Evolutionary conservation across 2,888 invertebrate species (phyloP), one percentile per base, ranked within the genome.

Genomic region (Lasioglossum figueresi): DNA sequence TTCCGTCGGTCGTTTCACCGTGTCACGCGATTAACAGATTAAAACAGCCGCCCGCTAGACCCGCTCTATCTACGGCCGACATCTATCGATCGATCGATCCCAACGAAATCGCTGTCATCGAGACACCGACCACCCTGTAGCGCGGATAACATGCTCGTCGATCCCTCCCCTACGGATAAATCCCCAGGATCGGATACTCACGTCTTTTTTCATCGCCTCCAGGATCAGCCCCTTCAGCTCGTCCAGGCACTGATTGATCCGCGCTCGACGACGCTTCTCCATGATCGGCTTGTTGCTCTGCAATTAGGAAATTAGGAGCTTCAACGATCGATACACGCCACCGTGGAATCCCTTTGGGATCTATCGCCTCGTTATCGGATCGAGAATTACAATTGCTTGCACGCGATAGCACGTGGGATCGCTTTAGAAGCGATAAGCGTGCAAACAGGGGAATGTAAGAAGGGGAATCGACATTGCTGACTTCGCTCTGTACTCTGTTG

Each of bases 251-350:
- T 98, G 97, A 95, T 98, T 98, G 94, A 98, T 98, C 93, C 98
- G 96, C 79, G 98, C 98, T 90, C 98, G 96, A 90, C 98, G 96
- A 91, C 98, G 96, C 95, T 98, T 98, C 95, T 98, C 98, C 98
- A 98, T 98, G 91, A 98, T 98, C 48, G 98, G 98, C 95, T 98
- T 98, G 93, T 98, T 98, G 80, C 97, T 98, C 98, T 98, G 96
- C 89, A 97, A 96, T 92, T 90, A 91, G 84, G 87, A 43, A 83
- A 89, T 76, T n/a, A 68, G 70, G 31, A 63, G 16, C 45, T 76
- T 80, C 16, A 37, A 14, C 14, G 73, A 34, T 56, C 66, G 66
- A 37, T 68, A 68, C 66, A 16, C 66, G 16, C 4, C 23, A 1
- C 19, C 34, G 19, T 31, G 31, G 63, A 63, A 31, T 59, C n/a